Conservation (phyloP, 2,797 vertebrate genomes). For the Antennarius maculatus region DNA sequence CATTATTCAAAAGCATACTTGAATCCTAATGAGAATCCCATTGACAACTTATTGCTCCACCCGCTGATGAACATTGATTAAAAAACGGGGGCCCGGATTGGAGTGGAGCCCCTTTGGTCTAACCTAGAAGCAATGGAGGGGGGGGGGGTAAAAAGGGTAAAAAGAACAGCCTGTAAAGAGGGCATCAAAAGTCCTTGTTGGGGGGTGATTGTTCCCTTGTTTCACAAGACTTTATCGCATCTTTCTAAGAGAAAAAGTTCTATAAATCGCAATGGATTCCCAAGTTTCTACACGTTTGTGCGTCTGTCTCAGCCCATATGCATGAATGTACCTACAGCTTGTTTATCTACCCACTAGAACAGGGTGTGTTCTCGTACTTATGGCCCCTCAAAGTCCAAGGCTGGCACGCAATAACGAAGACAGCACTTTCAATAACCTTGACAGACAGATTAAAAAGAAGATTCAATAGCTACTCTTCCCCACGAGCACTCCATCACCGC, state of each 20-base stretch:
- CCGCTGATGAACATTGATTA: slow-evolving; percentile 72
- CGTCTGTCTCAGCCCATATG: not conserved
- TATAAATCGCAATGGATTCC: not conserved
- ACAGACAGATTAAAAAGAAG: slow-evolving; percentile 82
- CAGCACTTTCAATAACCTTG: slow-evolving; percentile 82
- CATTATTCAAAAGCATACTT: slow-evolving; percentile 71
- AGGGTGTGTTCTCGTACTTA: slow-evolving; percentile 59
- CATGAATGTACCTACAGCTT: slow-evolving; percentile 41
- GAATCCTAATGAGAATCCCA: slow-evolving; percentile 79
- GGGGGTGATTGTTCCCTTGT: not conserved
- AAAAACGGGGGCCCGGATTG: slow-evolving; percentile 41
- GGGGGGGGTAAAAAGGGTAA: not conserved
- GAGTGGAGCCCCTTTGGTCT: slow-evolving; percentile 46
- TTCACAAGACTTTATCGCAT: slow-evolving; percentile 2
- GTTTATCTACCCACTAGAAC: slow-evolving; percentile 44
- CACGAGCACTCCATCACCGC: slow-evolving; percentile 75
- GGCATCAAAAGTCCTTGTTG: slow-evolving; percentile 12
- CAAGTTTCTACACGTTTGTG: slow-evolving; percentile 10
- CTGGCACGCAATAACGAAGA: slow-evolving; percentile 77
- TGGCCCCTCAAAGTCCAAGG: slow-evolving; percentile 71
- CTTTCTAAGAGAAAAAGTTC: too few relatives aligned
- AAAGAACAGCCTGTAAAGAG: slow-evolving; percentile 35
- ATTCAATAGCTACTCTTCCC: slow-evolving; percentile 78
- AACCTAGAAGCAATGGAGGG: slow-evolving; percentile 11
- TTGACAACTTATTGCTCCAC: slow-evolving; percentile 69